A percentile compares a stretch with the other conserved stretches of the same genome.
Evolutionary conservation across 2,113 vertebrate genomes (phyloP).

Genomic region (Lophius piscatorius): DNA sequence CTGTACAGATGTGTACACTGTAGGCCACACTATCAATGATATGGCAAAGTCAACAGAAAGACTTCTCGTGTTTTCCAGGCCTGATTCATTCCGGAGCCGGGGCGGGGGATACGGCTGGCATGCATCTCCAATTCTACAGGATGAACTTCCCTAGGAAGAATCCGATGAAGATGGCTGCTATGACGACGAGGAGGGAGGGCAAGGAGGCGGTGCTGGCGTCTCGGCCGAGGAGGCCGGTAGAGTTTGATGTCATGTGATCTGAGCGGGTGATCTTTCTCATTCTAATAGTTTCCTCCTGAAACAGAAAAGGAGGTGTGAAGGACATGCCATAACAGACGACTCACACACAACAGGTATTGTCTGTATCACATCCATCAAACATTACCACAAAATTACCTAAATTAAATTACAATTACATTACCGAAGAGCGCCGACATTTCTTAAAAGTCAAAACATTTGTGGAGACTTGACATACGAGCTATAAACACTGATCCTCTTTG

Average conservation of each 20-base stretch:
- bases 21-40: constrained; percentile 90
- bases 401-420: too few relatives aligned
- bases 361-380: too few relatives aligned
- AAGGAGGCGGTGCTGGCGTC: constrained; percentile 89
- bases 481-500: too few relatives aligned
- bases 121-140: constrained; percentile 91
- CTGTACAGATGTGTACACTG: constrained; percentile 88
- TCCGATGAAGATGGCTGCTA: constrained; percentile 99
- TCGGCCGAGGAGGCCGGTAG: constrained; percentile 84
- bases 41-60: constrained; percentile 91
- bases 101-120: constrained; percentile 72
- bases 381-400: too few relatives aligned
- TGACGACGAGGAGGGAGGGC: constrained; percentile 97
- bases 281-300: constrained; percentile 90
- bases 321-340: too few relatives aligned
- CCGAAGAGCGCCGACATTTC: too few relatives aligned
- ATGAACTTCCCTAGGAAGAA: constrained; percentile 99
- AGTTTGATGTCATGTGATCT: constrained; percentile 88
- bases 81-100: constrained; percentile 63
- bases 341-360: too few relatives aligned
- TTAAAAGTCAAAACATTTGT: too few relatives aligned
- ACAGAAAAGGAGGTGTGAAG: not conserved
- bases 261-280: constrained; percentile 90
- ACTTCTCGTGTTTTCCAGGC: constrained; percentile 81
- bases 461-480: too few relatives aligned